phyloP scores from a whole-genome alignment of 2,797 vertebrate species.

The Oreochromis grahami region DNA sequence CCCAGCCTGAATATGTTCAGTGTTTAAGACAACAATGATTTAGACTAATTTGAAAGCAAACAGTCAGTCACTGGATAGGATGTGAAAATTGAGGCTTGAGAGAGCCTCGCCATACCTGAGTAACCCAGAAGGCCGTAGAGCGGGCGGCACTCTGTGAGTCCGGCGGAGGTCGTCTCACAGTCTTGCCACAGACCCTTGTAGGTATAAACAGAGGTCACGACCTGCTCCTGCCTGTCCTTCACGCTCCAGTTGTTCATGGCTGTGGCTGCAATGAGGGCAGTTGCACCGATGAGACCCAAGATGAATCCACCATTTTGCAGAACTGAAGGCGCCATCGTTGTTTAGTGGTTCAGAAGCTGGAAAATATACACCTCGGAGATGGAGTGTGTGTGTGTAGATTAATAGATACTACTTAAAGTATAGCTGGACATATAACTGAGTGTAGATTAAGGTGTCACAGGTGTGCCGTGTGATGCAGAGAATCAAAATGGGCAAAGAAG shows the following conservation, averaged over 20 bases:
- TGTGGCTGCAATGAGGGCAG: slow-evolving; percentile 79
- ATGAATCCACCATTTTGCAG: slow-evolving; percentile 85
- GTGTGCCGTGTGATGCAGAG: background rate
- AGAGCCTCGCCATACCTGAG: slow-evolving; percentile 75
- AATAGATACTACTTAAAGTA: background rate
- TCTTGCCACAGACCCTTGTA: slow-evolving; percentile 91
- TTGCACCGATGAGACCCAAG: slow-evolving; percentile 76
- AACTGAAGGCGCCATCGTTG: slow-evolving; percentile 78
- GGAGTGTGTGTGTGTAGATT: background rate
- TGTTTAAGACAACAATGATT: background rate
- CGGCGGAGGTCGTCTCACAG: slow-evolving; percentile 83
- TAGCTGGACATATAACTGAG: background rate
- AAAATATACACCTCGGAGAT: background rate
- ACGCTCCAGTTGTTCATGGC: slow-evolving; percentile 87
- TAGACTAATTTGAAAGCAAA: background rate
- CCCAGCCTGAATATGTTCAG: background rate
- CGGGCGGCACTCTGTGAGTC: slow-evolving; percentile 85
- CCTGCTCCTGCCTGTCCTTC: slow-evolving; percentile 83
- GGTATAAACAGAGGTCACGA: slow-evolving; percentile 82
- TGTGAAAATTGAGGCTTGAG: background rate
- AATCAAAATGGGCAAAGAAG: background rate
- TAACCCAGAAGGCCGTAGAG: slow-evolving; percentile 87
- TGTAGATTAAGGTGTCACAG: background rate
- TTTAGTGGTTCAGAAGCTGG: background rate
- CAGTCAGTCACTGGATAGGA: background rate